Conservation (phyloP, 1,140 invertebrate species). For the Drosophila yakuba region DNA sequence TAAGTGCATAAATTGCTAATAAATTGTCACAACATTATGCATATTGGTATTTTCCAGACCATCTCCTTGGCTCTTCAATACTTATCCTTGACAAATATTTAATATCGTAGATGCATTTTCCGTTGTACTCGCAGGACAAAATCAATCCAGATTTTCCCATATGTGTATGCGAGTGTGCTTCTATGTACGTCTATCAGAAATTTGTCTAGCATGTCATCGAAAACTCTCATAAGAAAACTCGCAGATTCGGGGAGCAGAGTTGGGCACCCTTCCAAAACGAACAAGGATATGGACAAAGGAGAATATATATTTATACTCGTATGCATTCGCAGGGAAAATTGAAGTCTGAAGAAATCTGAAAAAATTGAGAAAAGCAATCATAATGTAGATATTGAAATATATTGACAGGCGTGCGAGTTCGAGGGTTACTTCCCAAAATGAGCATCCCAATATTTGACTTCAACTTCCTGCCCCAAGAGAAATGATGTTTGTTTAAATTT, state of each 20-base stretch:
- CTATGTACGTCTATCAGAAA: constrained; percentile 43
- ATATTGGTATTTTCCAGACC: constrained; percentile 30
- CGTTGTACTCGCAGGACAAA: constrained; percentile 10
- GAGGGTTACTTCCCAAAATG: constrained; percentile 4
- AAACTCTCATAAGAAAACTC: constrained; percentile 35
- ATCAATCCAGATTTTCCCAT: constrained; percentile 21
- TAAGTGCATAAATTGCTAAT: constrained; percentile 25
- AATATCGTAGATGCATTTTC: constrained; percentile 45
- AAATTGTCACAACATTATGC: constrained; percentile 28
- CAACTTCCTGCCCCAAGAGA: neutral
- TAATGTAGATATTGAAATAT: constrained; percentile 49
- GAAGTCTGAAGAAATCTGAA: constrained; percentile 42
- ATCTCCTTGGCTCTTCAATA: neutral
- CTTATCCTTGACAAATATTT: constrained; percentile 42
- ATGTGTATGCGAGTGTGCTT: neutral
- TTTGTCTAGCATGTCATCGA: constrained; percentile 42
- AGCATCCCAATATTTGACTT: constrained; percentile 7
- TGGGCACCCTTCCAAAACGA: constrained; percentile 45
- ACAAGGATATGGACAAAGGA: constrained; percentile 14
- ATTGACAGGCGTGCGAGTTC: constrained; percentile 27
- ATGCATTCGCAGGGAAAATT: constrained; percentile 22
- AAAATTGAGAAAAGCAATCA: constrained; percentile 61
- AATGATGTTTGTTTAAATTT: constrained; percentile 33
- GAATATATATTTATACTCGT: constrained; percentile 24
- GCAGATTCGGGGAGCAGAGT: constrained; percentile 11